Percentiles rank a stretch among this genome's conserved stretches.
Evolutionary conservation across 2,888 invertebrate species (phyloP).

Genomic region (Odontomyia ornata): DNA sequence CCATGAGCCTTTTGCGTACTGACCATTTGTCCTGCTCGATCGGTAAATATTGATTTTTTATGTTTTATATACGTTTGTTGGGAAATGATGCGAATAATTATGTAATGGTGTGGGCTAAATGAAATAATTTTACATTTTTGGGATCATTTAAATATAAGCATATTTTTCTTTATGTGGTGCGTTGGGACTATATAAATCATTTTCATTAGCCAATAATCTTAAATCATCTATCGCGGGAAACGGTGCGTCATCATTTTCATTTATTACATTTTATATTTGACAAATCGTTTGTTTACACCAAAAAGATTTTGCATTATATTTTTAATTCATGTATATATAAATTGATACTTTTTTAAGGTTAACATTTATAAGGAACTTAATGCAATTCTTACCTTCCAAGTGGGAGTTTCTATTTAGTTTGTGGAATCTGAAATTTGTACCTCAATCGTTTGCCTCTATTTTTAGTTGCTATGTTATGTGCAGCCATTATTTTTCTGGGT

Average conservation of each 20-base stretch:
- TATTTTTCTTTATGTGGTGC: not conserved
- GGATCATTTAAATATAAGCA: not conserved
- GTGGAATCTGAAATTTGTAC: too few relatives aligned
- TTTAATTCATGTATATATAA: conserved; percentile 8
- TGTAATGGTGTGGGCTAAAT: not conserved
- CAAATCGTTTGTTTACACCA: conserved; percentile 17
- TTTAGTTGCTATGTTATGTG: too few relatives aligned
- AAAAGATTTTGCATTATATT: not conserved
- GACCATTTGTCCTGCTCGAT: conserved; percentile 36
- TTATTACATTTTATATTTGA: not conserved
- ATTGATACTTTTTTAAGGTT: not conserved
- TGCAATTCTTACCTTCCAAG: not conserved
- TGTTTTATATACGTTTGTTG: conserved; percentile 3
- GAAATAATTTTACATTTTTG: not conserved
- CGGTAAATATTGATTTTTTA: conserved; percentile 40
- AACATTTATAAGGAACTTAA: not conserved
- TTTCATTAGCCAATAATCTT: not conserved
- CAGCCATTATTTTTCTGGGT: too few relatives aligned
- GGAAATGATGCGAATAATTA: not conserved
- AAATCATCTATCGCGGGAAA: not conserved
- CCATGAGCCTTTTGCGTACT: conserved; percentile 25
- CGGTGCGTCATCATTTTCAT: not conserved
- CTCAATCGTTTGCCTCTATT: too few relatives aligned
- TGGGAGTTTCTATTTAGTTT: too few relatives aligned
- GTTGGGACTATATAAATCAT: not conserved